These are phyloP conservation scores for Lepisosteus osseus DNA, from an alignment of 2,113 vertebrate genomes.

Conservation along the genomic window DNA sequence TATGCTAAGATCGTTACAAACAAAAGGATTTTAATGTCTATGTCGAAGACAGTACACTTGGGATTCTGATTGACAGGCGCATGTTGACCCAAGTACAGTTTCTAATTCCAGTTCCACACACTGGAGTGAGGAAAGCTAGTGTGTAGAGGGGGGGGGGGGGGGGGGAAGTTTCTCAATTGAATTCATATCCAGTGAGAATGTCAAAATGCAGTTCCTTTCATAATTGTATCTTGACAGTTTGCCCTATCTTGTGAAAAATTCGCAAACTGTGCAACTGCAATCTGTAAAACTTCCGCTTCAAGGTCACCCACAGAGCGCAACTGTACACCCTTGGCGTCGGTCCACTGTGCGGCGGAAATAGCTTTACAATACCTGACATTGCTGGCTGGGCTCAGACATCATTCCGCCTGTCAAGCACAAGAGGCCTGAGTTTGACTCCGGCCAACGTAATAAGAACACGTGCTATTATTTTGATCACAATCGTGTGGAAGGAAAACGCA, in stretches of 20 bases:
- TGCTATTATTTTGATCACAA: neutral
- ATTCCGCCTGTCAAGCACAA: neutral
- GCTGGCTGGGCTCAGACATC: neutral
- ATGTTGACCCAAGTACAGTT: constrained; percentile 31
- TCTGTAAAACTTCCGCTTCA: constrained; percentile 20
- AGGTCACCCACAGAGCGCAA: constrained; percentile 53
- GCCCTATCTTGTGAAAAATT: too few species aligned
- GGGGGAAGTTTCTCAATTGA: too few species aligned
- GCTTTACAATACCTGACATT: constrained; percentile 13
- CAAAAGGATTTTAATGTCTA: too few species aligned
- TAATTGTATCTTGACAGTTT: too few species aligned
- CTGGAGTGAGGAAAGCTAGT: too few species aligned
- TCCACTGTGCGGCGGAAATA: constrained; percentile 40
- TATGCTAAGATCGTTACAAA: too few species aligned
- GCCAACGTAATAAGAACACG: too few species aligned
- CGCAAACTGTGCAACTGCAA: too few species aligned
- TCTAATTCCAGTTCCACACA: constrained; percentile 11
- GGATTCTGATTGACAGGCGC: constrained; percentile 53
- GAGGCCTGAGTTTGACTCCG: neutral
- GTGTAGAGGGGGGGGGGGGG: too few species aligned
- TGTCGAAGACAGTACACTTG: too few species aligned
- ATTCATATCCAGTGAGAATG: too few species aligned
- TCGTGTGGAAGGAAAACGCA: neutral
- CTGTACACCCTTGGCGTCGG: constrained; percentile 24
- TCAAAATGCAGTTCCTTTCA: too few species aligned